Evolutionary conservation across 2,113 vertebrate species (phyloP).

Genomic region (Dicentrarchus labrax): DNA sequence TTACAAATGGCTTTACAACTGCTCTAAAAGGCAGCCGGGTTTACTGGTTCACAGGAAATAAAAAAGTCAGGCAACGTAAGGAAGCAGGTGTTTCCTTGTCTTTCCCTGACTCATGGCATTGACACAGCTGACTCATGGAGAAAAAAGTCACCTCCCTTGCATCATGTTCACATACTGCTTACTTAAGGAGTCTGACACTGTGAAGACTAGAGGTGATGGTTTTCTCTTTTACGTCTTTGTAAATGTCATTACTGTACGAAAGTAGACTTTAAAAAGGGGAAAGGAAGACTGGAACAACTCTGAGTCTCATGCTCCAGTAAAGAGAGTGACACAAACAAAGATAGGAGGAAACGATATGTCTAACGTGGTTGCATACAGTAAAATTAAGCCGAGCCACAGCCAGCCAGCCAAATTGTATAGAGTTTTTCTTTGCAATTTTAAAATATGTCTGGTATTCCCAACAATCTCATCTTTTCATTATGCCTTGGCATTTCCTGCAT

Average conservation of each 20-base stretch:
- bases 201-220: background rate
- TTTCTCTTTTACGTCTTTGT: background rate
- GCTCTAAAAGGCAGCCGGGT: background rate
- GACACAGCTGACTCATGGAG: slow-evolving; percentile 69
- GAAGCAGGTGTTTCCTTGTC: slow-evolving; percentile 76
- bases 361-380: too few relatives aligned
- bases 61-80: slow-evolving; percentile 23
- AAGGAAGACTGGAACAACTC: background rate
- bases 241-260: slow-evolving; percentile 9
- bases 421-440: too few relatives aligned
- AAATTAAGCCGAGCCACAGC: too few relatives aligned
- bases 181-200: slow-evolving; percentile 23
- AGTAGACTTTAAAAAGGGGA: background rate
- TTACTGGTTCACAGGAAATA: slow-evolving; percentile 7
- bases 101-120: slow-evolving; percentile 38
- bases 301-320: too few relatives aligned
- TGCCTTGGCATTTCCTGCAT: too few relatives aligned
- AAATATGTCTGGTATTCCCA: too few relatives aligned
- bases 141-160: slow-evolving; percentile 27
- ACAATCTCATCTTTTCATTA: too few relatives aligned
- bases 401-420: too few relatives aligned
- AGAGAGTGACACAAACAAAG: too few relatives aligned
- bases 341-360: too few relatives aligned
- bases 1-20: background rate
- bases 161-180: slow-evolving; percentile 35